phyloP scores from a whole-genome alignment of 2,888 invertebrate genomes.

The Geotrupes spiniger region DNA sequence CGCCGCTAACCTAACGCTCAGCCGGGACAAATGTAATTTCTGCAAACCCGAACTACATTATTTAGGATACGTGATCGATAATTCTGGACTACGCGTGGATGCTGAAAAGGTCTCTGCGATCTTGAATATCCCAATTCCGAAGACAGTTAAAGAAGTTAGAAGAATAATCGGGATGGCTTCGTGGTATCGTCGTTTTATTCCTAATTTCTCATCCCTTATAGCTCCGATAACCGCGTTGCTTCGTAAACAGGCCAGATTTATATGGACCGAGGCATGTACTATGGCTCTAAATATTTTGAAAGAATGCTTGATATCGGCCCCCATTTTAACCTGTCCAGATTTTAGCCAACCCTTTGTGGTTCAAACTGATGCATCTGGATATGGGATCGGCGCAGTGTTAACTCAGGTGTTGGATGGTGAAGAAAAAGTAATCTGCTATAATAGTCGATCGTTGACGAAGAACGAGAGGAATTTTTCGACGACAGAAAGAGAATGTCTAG shows the following conservation, averaged over 20 bases:
- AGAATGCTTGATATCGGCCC: constrained; percentile 25
- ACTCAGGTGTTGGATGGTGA: constrained; percentile 23
- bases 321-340: constrained; percentile 28
- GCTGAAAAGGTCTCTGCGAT: constrained; percentile 27
- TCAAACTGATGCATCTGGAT: constrained; percentile 27
- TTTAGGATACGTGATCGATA: constrained; percentile 35
- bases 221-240: constrained; percentile 16
- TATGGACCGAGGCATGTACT: constrained; percentile 26
- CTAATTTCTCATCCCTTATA: constrained; percentile 17
- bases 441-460: constrained; percentile 21
- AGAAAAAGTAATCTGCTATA: constrained; percentile 27
- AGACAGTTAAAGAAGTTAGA: constrained; percentile 24
- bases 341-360: constrained; percentile 24
- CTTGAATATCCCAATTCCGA: constrained; percentile 30
- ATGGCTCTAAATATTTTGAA: constrained; percentile 22
- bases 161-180: constrained; percentile 35
- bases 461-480: constrained; percentile 22
- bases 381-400: constrained; percentile 25
- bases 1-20: constrained; percentile 29
- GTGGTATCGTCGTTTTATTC: constrained; percentile 35
- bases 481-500: constrained; percentile 26
- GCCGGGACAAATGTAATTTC: constrained; percentile 29
- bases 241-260: constrained; percentile 20
- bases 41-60: constrained; percentile 27
- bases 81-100: constrained; percentile 26